Evolutionary conservation across 2,113 vertebrate genomes (phyloP), one percentile per base, ranked within the genome.

Genomic region (Xenus cinereus): DNA sequence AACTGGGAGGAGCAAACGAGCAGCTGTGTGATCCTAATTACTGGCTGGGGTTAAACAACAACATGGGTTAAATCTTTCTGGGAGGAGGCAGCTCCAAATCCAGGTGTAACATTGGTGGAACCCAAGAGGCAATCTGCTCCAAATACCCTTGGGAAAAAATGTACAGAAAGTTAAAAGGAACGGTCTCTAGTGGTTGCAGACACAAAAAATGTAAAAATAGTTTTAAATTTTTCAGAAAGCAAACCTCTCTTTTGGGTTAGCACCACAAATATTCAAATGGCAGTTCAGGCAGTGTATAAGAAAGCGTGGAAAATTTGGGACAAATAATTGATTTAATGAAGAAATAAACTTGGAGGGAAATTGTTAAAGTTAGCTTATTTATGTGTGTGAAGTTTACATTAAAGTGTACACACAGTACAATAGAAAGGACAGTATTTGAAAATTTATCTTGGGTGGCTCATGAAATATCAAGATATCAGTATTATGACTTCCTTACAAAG

Each of bases 91-190:
- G 14, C 3, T 62, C 19, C 33, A 84, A 80, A 53, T 81, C 24
- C 12, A 50, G 6, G 6, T 41, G 28, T 53, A 69, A 83, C 0
- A 0, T 26, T 14, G 17, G 19, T 20, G 8, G 14, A 83, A 84
- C 3, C 1, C 4, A 45, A 60, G 48, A 83, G 6, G 5, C 12
- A 73, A 33, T 3, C 3, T n/a, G 16, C 8, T 83, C 6, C n/a
- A 66, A 69, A 64, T 43, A 56, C 6, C 5, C 18, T 35, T 53
- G 10, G 20, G 17, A 6, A 64, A 76, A 64, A 82, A n/a, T 7
- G 4, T 37, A 51, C 10, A 56, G 20, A 54, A 64, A 64, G 3
- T 14, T 33, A 54, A 82, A 82, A 67, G 6, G 4, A 84, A 39
- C 2, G 35, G 1, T 43, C 32, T 90, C 6, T 51, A 79, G 39